Evolutionary conservation across 2,888 invertebrate species (phyloP).

Genomic region (Cistogaster globosa): DNA sequence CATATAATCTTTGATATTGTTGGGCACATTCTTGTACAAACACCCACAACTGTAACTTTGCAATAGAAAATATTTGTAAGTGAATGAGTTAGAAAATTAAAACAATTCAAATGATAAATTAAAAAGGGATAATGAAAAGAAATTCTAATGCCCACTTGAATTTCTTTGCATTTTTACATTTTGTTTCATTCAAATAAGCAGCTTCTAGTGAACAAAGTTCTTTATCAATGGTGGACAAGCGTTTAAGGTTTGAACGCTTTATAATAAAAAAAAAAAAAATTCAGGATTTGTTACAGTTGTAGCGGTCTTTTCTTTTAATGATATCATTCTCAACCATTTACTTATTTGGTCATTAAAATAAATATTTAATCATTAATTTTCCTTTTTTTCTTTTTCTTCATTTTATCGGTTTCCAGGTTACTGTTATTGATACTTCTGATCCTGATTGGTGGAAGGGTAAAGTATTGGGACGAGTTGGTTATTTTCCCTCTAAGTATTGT

Average conservation of each 20-base stretch:
- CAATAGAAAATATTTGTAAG: constrained; percentile 47
- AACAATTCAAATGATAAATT: constrained; percentile 6
- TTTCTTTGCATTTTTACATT: not conserved
- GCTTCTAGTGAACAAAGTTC: too few species aligned
- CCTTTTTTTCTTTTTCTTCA: not conserved
- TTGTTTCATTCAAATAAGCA: not conserved
- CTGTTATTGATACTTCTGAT: constrained; percentile 96
- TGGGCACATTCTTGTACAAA: not conserved
- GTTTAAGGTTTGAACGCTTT: not conserved
- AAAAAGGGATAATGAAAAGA: not conserved
- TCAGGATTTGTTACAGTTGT: not conserved
- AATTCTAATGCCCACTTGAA: not conserved
- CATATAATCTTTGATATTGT: constrained; percentile 16
- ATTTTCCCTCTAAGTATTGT: constrained; percentile 97
- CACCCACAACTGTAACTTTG: not conserved
- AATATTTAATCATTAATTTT: constrained; percentile 15
- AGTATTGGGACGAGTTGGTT: constrained; percentile 94
- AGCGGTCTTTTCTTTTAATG: too few species aligned
- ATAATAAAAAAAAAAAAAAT: not conserved
- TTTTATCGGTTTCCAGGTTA: constrained; percentile 85
- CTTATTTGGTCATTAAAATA: not conserved
- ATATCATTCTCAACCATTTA: not conserved
- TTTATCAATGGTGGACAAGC: not conserved
- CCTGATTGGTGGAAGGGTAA: constrained; percentile 99
- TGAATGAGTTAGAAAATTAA: constrained; percentile 32